A percentile compares a stretch with the other conserved stretches of the same genome.
Conservation (phyloP, 2,113 vertebrate genomes). For the Panthera tigris region DNA sequence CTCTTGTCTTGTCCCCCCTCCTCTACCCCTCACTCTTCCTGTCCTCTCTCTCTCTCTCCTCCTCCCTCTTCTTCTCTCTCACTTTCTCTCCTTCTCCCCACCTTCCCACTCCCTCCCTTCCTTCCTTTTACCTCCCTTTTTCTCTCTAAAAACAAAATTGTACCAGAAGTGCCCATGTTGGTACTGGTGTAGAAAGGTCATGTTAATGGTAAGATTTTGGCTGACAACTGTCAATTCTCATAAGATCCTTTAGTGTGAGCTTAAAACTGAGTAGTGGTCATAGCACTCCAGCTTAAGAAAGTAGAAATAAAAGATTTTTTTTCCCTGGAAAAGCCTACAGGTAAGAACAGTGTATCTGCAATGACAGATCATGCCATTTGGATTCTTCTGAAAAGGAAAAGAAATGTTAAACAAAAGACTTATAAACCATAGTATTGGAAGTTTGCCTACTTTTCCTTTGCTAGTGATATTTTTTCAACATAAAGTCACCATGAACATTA, state of each 20-base stretch:
- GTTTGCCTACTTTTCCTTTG: not conserved
- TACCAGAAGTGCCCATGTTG: not conserved
- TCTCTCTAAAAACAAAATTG: not conserved
- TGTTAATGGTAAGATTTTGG: not conserved
- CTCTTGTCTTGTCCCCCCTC: not conserved
- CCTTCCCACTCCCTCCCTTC: not conserved
- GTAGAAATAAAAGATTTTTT: not conserved
- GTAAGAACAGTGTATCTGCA: not conserved
- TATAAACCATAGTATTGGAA: not conserved
- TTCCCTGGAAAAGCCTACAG: not conserved
- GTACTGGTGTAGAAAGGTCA: not conserved
- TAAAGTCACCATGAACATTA: slow-evolving; percentile 23
- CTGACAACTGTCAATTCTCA: not conserved
- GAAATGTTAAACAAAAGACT: not conserved
- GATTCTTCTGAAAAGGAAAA: not conserved
- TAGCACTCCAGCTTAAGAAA: not conserved
- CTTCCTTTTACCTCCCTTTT: fast-evolving
- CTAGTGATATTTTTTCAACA: not conserved
- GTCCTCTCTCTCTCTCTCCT: fast-evolving
- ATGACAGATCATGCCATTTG: not conserved
- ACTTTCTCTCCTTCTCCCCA: fast-evolving
- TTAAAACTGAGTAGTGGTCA: not conserved
- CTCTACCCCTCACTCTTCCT: no score
- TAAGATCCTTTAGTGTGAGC: not conserved
- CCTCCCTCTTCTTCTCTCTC: fast-evolving